A percentile compares a stretch with the other conserved stretches of the same genome.
These are phyloP conservation scores for Podarcis raffonei DNA, from an alignment of 2,113 vertebrate species.

Conservation along the genomic window DNA sequence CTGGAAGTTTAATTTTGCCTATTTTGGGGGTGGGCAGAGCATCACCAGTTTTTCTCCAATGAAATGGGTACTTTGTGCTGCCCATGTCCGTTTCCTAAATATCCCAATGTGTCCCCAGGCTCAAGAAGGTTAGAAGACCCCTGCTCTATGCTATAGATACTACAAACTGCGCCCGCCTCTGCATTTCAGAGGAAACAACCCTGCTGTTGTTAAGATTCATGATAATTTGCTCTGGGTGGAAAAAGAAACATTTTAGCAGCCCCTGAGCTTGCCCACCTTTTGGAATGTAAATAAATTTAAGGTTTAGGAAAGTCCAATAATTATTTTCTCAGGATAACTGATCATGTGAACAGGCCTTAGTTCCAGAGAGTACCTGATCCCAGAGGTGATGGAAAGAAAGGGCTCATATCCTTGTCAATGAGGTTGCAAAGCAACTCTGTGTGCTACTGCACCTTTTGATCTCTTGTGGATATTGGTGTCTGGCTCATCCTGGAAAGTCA, in stretches of 20 bases:
- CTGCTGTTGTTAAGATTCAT: background rate
- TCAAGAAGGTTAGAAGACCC: background rate
- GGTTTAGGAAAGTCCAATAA: background rate
- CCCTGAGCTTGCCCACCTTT: background rate
- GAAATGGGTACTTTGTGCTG: too few species aligned
- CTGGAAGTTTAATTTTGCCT: too few species aligned
- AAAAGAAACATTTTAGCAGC: background rate
- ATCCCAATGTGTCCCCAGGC: background rate
- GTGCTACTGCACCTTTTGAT: background rate
- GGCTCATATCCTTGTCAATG: background rate
- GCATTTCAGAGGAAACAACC: background rate
- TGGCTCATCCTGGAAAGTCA: background rate
- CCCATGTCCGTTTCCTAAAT: too few species aligned
- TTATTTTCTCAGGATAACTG: background rate
- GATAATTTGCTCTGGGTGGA: background rate
- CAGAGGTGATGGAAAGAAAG: background rate
- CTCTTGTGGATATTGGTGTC: background rate
- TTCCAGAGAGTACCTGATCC: background rate
- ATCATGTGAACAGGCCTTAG: background rate
- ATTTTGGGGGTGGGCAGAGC: too few species aligned
- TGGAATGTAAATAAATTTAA: background rate
- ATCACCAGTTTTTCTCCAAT: too few species aligned
- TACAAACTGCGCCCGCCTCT: background rate
- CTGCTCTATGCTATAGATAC: background rate
- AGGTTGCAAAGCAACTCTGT: background rate